Evolutionary conservation across 35 echinoderm and acorn worm genomes (phyloP), one percentile per base, ranked within the genome.

Genomic region (Apostichopus californicus): DNA sequence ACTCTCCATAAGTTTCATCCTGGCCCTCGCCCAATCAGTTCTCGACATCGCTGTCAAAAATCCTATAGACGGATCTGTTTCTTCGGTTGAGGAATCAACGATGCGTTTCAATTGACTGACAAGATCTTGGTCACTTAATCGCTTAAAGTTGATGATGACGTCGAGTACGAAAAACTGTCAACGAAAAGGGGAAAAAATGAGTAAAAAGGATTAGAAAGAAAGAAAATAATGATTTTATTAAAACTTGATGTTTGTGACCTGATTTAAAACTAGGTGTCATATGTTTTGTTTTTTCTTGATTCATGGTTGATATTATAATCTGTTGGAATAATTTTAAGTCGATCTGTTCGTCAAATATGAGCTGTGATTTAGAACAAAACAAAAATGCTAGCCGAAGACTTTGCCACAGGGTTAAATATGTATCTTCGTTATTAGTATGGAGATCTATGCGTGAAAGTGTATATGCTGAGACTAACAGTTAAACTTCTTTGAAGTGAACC

Each of bases 101-200:
- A 99, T 96, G 28, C 97, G 77, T 80, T 99, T 99, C 61, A 99
- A 68, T 87, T 99, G 97, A 79, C 93, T 99, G 5, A 96, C 83
- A 53, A 99, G 89, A 79, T 99, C 95, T 81, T 99, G 95, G 18
- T 99, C 97, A 60, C 95, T 99, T 59, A 99, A 90, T 77, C 97
- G 93, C 83, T 99, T 99, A 91, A 99, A 99, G 90, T 99, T 99
- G 14, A 99, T 93, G 15, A 99, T 99, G 78, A 99, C 97, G 72
- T 99, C 97, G 34, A 99, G 92, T 55, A 99, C 93, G 81, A 99
- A 99, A 84, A 99, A 96, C 97, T 99, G 58, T 54, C 18, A 78
- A 26, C 34, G 34, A 52, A 79, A 92, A 89, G 55, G 9, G n/a
- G n/a, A n/a, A n/a, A 12, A 24, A 17, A 80, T 34, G 12, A 80